These are phyloP conservation scores for Caenorhabditis sp. DNA, from an alignment of 2,888 invertebrate genomes.

Conservation along the genomic window DNA sequence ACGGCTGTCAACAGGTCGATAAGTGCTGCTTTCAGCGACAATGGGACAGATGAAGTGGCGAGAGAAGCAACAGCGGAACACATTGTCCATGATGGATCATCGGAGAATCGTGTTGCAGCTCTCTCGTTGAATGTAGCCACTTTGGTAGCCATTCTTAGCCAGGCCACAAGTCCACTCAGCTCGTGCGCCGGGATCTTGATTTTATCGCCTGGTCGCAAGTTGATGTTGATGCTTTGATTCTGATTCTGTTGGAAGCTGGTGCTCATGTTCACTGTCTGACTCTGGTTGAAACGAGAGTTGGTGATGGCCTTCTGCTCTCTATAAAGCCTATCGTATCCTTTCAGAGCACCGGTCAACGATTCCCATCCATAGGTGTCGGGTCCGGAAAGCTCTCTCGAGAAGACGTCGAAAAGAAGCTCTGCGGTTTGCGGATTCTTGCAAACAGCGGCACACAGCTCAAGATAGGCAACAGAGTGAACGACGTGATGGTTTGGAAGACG, in stretches of 20 bases:
- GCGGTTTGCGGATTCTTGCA: conserved; percentile 69
- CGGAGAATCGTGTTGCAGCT: conserved; percentile 66
- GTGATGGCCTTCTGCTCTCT: conserved; percentile 43
- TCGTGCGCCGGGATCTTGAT: conserved; percentile 68
- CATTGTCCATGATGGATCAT: conserved; percentile 71
- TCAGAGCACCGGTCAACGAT: conserved; percentile 67
- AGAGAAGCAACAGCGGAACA: conserved; percentile 66
- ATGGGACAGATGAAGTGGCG: conserved; percentile 67
- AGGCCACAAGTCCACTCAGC: conserved; percentile 71
- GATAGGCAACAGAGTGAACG: conserved; percentile 72
- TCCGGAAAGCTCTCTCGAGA: conserved; percentile 63
- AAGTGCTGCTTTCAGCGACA: conserved; percentile 71
- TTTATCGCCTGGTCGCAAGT: conserved; percentile 37
- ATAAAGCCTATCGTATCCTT: conserved; percentile 69
- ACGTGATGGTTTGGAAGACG: conserved; percentile 69
- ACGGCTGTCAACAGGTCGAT: conserved; percentile 74
- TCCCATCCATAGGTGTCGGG: conserved; percentile 71
- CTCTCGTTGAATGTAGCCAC: conserved; percentile 65
- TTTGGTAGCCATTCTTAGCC: conserved; percentile 67
- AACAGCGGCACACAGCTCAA: conserved; percentile 71
- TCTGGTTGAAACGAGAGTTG: conserved; percentile 38
- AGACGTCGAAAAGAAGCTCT: conserved; percentile 70
- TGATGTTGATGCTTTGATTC: conserved; percentile 29
- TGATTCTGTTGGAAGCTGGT: conserved; percentile 27
- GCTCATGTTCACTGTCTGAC: conserved; percentile 20